These are phyloP conservation scores for Corythornis madagascariensis DNA, from an alignment of 2,113 vertebrate genomes.

Conservation along the genomic window DNA sequence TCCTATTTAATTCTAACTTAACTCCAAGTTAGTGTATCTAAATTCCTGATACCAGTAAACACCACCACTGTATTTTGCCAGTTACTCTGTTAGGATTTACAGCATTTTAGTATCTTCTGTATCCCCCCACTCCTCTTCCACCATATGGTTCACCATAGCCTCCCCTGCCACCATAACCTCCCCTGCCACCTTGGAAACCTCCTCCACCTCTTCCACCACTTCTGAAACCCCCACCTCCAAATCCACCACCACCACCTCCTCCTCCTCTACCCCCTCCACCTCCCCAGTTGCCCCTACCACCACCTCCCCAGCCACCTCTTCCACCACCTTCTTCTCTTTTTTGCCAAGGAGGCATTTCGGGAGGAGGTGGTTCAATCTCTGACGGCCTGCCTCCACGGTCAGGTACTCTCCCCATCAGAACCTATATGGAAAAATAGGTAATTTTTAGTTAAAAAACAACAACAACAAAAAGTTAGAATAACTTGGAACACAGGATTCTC, in stretches of 20 bases:
- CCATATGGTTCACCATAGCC: slow-evolving; percentile 49
- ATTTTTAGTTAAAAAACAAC: not conserved
- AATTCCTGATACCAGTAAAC: slow-evolving; percentile 46
- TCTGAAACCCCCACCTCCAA: slow-evolving; percentile 45
- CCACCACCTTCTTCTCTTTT: slow-evolving; percentile 89
- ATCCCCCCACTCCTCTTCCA: slow-evolving; percentile 70
- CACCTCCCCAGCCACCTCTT: slow-evolving; percentile 76
- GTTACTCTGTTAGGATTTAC: not conserved
- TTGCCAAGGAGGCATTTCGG: slow-evolving; percentile 95
- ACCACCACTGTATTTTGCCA: slow-evolving; percentile 28
- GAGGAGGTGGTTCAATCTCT: slow-evolving; percentile 90
- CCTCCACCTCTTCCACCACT: slow-evolving; percentile 71
- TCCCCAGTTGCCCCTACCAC: slow-evolving; percentile 64
- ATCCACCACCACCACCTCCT: not conserved
- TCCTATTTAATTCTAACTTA: slow-evolving; percentile 57
- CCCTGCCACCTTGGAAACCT: slow-evolving; percentile 59
- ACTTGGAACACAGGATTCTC: not conserved
- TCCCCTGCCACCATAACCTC: slow-evolving; percentile 49
- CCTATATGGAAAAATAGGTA: slow-evolving; percentile 64
- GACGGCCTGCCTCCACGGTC: slow-evolving; percentile 92
- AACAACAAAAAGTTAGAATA: not conserved
- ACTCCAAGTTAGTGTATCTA: slow-evolving; percentile 5
- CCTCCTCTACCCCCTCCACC: slow-evolving; percentile 49
- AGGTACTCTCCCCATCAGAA: slow-evolving; percentile 95
- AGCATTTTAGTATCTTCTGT: slow-evolving; percentile 70